Base-by-base conservation (phyloP, 2,888 invertebrate species). In the Unio pictorum region DNA sequence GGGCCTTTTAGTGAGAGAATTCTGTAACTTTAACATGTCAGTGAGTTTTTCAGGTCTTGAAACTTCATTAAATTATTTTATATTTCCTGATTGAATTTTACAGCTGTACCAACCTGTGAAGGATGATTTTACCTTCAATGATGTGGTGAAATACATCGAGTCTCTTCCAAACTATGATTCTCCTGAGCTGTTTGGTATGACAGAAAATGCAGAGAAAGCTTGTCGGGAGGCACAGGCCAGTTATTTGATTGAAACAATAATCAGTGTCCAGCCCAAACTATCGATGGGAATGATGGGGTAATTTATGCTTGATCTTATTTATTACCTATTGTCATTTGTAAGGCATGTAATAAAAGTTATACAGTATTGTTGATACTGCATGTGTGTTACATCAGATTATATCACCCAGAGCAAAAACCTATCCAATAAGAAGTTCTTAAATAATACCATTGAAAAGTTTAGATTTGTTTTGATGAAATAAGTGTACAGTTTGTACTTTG, bases 161-260 rank as follows among this genome's bases (percentile, higher is more conserved):
- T 76, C 80, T 3, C 79, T 89, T 55, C 90, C 90, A 0, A 81
- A 81, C 66, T 81, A 84, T 58, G 88, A 89, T 72, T 84, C 83
- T 17, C 87, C 89, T 2, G 86, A 87, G 65, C 73, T 89, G 68
- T 89, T 89, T 82, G 90, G 90, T 15, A 90, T 90, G 89, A 88
- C 87, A 60, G 82, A 83, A 57, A 89, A 88, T 77, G 89, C 90
- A 0, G 88, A 90, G 78, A 87, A 86, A 72, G 86, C 89, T 0
- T 87, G 84, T 73, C 80, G 87, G 63, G 87, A 88, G 76, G 70
- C 78, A 20, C 87, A 88, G 73, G 89, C 88, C 20, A 74, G 74
- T 11, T 78, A 82, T 6, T 75, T 90, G 23, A 77, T 89, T 15
- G 85, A 86, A 34, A 87, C 86, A 17, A 82, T 90, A 17, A 76